Conservation (phyloP, 2,113 vertebrate genomes). For the Vicugna pacos region DNA sequence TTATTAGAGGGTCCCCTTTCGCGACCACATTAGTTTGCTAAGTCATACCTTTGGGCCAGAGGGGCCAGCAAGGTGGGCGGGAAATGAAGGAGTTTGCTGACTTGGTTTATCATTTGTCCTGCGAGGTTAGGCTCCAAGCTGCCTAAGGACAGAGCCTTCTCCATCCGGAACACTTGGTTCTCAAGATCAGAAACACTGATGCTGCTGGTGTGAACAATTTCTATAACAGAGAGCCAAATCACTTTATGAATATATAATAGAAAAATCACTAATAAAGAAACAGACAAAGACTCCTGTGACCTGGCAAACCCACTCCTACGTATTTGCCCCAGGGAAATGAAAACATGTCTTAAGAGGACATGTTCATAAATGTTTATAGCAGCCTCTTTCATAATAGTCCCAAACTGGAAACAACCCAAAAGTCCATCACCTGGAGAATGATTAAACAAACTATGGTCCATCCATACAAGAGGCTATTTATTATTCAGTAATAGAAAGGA, state of each 20-base stretch:
- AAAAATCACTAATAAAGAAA: slow-evolving; percentile 49
- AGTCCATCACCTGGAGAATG: not conserved
- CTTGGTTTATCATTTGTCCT: slow-evolving; percentile 82
- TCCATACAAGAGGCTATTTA: not conserved
- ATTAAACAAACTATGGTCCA: not conserved
- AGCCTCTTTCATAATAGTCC: not conserved
- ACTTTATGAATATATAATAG: slow-evolving; percentile 52
- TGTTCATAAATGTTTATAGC: slow-evolving; percentile 18
- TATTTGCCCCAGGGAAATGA: slow-evolving; percentile 20
- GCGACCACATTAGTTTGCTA: not conserved
- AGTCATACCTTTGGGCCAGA: slow-evolving; percentile 91
- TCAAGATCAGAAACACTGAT: slow-evolving; percentile 87
- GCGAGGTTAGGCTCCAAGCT: slow-evolving; percentile 85
- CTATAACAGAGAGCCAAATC: slow-evolving; percentile 78
- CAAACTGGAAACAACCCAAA: slow-evolving; percentile 36
- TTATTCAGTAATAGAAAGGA: slow-evolving; percentile 47
- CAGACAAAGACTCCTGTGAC: not conserved
- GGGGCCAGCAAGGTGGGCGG: slow-evolving; percentile 83
- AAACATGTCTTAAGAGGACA: slow-evolving; percentile 16
- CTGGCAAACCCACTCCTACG: not conserved
- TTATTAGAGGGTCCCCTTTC: not conserved
- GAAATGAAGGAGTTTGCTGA: slow-evolving; percentile 90
- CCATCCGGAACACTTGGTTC: slow-evolving; percentile 87
- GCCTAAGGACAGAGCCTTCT: slow-evolving; percentile 86
- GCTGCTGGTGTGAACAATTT: slow-evolving; percentile 57